These are phyloP conservation scores for Suncus etruscus DNA, from an alignment of 2,113 vertebrate genomes.

Conservation along the genomic window DNA sequence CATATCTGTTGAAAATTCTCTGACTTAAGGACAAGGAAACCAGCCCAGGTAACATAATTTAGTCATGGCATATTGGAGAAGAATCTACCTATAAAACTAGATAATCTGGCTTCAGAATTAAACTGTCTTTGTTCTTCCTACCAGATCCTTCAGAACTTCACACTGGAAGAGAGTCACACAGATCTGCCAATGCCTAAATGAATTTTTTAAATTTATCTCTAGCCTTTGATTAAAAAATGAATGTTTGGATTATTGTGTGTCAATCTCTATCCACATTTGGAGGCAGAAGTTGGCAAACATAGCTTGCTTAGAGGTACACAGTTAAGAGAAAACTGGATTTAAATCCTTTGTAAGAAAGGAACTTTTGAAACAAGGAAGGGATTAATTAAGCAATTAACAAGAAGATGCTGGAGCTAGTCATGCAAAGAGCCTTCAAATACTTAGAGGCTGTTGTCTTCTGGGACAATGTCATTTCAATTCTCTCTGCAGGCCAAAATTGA, in stretches of 20 bases:
- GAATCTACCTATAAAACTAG: background rate
- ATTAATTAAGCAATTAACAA: background rate
- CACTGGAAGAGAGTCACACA: background rate
- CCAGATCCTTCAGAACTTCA: background rate
- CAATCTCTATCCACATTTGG: conserved; percentile 2
- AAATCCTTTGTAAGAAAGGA: background rate
- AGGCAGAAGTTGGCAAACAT: conserved; percentile 15
- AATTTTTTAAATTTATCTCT: conserved; percentile 27
- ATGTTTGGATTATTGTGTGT: conserved; percentile 17
- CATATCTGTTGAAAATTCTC: too few relatives aligned
- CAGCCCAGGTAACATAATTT: background rate
- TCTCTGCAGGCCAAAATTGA: background rate
- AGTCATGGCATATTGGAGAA: background rate
- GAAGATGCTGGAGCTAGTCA: background rate
- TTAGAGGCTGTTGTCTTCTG: background rate
- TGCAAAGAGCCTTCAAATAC: background rate
- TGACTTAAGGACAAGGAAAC: background rate
- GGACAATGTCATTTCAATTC: background rate
- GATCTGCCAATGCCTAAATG: background rate
- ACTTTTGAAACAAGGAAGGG: background rate
- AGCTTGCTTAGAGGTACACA: background rate
- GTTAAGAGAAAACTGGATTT: conserved; percentile 8
- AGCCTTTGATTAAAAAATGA: conserved; percentile 22
- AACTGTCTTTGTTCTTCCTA: background rate
- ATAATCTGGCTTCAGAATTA: background rate